Percentiles rank a stretch among this genome's conserved stretches.
Evolutionary conservation across 2,888 invertebrate genomes (phyloP).

Genomic region (Mythimna impura): DNA sequence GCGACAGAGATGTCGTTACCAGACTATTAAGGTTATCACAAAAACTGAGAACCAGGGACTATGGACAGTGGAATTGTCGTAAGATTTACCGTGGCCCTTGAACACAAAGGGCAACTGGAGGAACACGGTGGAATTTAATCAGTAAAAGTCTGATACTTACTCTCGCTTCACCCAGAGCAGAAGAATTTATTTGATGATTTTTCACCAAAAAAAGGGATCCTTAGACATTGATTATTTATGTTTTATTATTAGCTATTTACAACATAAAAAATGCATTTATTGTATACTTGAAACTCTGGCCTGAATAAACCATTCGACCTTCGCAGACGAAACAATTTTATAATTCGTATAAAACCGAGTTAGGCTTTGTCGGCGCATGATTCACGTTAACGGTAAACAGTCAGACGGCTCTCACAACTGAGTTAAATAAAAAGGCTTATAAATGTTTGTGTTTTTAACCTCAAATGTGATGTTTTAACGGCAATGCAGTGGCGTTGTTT

Average conservation of each 20-base stretch:
- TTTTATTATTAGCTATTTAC: not conserved
- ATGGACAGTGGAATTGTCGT: too few relatives aligned
- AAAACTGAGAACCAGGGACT: too few relatives aligned
- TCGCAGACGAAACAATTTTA: conserved; percentile 26
- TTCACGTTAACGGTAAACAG: conserved; percentile 51
- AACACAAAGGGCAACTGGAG: too few relatives aligned
- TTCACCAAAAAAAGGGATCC: too few relatives aligned
- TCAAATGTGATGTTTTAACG: conserved; percentile 15
- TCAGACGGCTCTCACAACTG: conserved; percentile 3
- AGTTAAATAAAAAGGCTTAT: not conserved
- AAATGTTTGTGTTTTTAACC: conserved; percentile 37
- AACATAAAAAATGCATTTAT: conserved; percentile 3
- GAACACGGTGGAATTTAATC: too few relatives aligned
- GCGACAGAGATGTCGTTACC: too few relatives aligned
- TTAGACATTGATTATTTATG: too few relatives aligned
- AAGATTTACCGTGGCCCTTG: too few relatives aligned
- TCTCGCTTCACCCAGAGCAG: too few relatives aligned
- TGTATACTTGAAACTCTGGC: conserved; percentile 1
- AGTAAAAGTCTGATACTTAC: too few relatives aligned
- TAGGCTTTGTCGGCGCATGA: conserved; percentile 42
- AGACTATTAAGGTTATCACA: too few relatives aligned
- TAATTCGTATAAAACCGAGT: conserved; percentile 25
- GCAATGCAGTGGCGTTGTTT: not conserved
- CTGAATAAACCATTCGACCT: conserved; percentile 28
- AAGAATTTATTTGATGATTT: too few relatives aligned